Conservation (phyloP, 2,888 invertebrate species). For the Hartigia nigra region DNA sequence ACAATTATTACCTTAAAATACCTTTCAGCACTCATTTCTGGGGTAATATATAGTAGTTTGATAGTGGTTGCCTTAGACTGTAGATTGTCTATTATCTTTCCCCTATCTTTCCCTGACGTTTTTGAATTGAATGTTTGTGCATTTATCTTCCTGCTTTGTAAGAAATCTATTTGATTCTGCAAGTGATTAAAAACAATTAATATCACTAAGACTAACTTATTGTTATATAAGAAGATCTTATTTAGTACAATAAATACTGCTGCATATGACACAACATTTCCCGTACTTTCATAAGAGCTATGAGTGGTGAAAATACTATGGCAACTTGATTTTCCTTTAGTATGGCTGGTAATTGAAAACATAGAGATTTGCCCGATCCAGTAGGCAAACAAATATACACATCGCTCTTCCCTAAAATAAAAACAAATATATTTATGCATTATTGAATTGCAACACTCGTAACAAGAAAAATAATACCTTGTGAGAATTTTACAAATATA, state of each 20-base stretch:
- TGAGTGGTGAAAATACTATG: conserved; percentile 93
- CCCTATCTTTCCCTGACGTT: conserved; percentile 81
- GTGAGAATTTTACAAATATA: neutral
- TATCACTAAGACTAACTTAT: neutral
- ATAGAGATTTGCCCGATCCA: conserved; percentile 96
- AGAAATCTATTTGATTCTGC: conserved; percentile 91
- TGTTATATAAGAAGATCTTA: neutral
- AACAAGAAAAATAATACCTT: neutral
- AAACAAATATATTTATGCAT: conserved; percentile 3
- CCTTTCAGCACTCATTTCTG: conserved; percentile 89
- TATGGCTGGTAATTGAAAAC: conserved; percentile 95
- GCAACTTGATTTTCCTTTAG: conserved; percentile 84
- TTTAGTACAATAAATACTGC: neutral
- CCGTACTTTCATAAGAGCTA: conserved; percentile 94
- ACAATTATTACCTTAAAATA: conserved; percentile 51
- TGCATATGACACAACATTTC: conserved; percentile 38
- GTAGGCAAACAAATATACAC: conserved; percentile 98
- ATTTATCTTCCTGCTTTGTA: conserved; percentile 79
- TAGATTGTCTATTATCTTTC: conserved; percentile 82
- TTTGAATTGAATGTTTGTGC: conserved; percentile 96
- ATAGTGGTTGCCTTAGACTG: conserved; percentile 75
- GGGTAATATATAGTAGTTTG: conserved; percentile 93
- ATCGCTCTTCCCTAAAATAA: conserved; percentile 81
- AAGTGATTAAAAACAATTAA: conserved; percentile 30
- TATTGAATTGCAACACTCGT: neutral